Evolutionary conservation across 1,140 invertebrate species (phyloP).

Genomic region (Holcopasites calliopsidis): DNA sequence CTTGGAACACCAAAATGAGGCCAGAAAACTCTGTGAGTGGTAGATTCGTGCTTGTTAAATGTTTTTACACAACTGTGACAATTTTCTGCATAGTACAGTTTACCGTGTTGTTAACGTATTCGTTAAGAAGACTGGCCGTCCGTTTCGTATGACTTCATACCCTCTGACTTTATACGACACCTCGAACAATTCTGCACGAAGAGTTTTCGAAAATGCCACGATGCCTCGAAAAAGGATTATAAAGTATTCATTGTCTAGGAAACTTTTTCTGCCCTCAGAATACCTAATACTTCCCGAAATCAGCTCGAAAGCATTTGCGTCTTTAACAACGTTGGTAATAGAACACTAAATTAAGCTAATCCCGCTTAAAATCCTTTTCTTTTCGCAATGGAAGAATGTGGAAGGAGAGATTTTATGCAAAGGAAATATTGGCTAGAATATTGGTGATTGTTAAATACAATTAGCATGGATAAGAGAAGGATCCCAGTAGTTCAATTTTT

Average conservation of each 20-base stretch:
- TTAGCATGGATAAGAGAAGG: no score
- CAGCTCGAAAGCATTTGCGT: not conserved
- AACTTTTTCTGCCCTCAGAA: not conserved
- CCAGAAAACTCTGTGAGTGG: no score
- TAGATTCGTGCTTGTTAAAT: no score
- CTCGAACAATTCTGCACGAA: no score
- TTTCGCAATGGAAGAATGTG: not conserved
- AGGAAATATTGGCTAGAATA: not conserved
- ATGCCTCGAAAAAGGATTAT: not conserved
- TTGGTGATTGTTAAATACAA: no score
- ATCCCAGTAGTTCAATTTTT: no score
- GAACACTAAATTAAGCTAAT: not conserved
- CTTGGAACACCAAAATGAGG: not conserved
- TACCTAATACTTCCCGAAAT: conserved; percentile 5
- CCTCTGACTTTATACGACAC: no score
- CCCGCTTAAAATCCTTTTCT: not conserved
- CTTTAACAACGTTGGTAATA: not conserved
- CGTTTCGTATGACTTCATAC: no score
- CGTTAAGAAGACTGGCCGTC: not conserved
- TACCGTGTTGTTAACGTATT: not conserved
- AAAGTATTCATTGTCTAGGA: not conserved
- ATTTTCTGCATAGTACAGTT: not conserved
- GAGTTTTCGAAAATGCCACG: no score
- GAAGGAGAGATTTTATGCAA: not conserved
- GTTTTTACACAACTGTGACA: not conserved